Percentiles rank a stretch among this genome's conserved stretches.
phyloP scores from a whole-genome alignment of 1,140 invertebrate genomes.

The Homarus americanus region DNA sequence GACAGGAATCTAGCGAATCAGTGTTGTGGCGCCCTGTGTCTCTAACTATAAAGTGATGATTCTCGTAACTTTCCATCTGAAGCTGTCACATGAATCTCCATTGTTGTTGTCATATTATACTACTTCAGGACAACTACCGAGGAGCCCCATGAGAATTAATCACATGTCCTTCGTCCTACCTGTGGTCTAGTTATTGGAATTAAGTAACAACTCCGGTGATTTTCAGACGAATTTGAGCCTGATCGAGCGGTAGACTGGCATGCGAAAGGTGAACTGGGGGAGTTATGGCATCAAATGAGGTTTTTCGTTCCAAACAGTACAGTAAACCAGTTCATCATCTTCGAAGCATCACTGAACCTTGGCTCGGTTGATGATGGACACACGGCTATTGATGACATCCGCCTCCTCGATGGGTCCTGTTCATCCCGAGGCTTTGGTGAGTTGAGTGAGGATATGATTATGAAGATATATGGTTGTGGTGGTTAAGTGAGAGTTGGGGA shows the following conservation, averaged over 20 bases:
- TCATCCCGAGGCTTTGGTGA: background rate
- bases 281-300: constrained; percentile 1
- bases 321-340: background rate
- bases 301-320: background rate
- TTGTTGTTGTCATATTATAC: too few species aligned
- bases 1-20: too few species aligned
- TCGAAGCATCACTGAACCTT: background rate
- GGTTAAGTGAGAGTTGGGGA: too few species aligned
- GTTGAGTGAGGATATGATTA: background rate
- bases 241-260: background rate
- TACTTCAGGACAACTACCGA: too few species aligned
- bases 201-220: too few species aligned
- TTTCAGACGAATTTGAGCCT: background rate
- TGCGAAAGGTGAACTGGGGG: background rate
- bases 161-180: too few species aligned
- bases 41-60: too few species aligned
- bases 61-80: too few species aligned
- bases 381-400: constrained; percentile 26
- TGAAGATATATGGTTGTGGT: background rate
- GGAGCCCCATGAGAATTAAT: too few species aligned
- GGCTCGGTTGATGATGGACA: background rate
- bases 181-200: too few species aligned
- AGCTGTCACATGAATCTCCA: too few species aligned
- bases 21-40: too few species aligned
- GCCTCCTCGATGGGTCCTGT: background rate